These are phyloP conservation scores for Magallana gigas DNA, from an alignment of 1,140 invertebrate genomes.

Conservation along the genomic window DNA sequence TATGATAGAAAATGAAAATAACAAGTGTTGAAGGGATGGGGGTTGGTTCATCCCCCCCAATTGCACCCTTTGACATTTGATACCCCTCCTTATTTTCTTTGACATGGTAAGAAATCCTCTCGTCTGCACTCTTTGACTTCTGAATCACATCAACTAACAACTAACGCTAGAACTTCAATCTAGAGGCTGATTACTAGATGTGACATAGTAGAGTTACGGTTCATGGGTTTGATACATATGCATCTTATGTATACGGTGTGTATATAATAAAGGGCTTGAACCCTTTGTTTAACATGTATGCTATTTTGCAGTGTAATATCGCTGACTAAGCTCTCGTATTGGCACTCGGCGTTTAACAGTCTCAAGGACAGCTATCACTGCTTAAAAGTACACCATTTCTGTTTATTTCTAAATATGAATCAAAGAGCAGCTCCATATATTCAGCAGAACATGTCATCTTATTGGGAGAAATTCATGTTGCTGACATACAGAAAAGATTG, in stretches of 20 bases:
- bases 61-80: conserved; percentile 21
- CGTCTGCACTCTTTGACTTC: conserved; percentile 11
- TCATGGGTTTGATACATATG: too few relatives aligned
- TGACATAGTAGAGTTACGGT: too few relatives aligned
- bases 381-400: conserved; percentile 6
- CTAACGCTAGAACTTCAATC: too few relatives aligned
- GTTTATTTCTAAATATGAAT: neutral
- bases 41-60: neutral
- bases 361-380: neutral
- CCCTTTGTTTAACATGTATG: too few relatives aligned
- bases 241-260: too few relatives aligned
- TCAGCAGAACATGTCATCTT: neutral
- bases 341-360: neutral
- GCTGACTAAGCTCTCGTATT: too few relatives aligned
- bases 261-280: too few relatives aligned
- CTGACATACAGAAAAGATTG: neutral
- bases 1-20: neutral
- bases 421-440: neutral
- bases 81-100: neutral
- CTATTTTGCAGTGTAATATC: too few relatives aligned
- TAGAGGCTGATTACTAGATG: too few relatives aligned
- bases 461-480: neutral
- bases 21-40: neutral
- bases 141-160: neutral
- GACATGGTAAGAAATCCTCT: neutral